Percentiles rank a stretch among this genome's conserved stretches.
phyloP scores from a whole-genome alignment of 2,797 vertebrate species.

The Falco novaeseelandiae region DNA sequence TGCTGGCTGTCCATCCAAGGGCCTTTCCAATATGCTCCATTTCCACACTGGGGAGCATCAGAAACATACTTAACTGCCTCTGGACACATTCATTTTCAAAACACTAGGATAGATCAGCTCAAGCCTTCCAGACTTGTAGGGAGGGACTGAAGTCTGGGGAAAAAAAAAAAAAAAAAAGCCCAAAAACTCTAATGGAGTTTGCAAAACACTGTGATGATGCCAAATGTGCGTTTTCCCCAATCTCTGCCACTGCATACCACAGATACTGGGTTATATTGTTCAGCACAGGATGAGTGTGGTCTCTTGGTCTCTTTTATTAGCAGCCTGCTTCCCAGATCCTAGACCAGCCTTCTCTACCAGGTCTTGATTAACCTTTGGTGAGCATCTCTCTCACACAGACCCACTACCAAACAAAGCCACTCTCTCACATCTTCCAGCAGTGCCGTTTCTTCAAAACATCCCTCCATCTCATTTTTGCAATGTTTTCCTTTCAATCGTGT shows the following conservation, averaged over 20 bases:
- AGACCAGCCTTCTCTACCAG: background rate
- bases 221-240: background rate
- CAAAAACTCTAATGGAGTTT: background rate
- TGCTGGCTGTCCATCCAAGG: background rate
- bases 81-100: background rate
- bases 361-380: background rate
- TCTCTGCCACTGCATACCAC: background rate
- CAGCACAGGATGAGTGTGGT: background rate
- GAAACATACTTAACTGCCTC: background rate
- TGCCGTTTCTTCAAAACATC: background rate
- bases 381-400: background rate
- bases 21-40: background rate
- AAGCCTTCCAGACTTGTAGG: background rate
- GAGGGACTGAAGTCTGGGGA: background rate
- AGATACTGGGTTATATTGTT: background rate
- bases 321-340: background rate
- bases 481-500: background rate
- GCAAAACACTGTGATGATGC: background rate
- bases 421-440: background rate
- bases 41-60: background rate
- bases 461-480: background rate
- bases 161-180: background rate
- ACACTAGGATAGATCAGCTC: background rate
- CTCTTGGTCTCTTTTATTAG: background rate
- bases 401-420: background rate